Evolutionary conservation across 1,140 invertebrate species (phyloP), one percentile per base, ranked within the genome.

Genomic region (Drosophila tristis): DNA sequence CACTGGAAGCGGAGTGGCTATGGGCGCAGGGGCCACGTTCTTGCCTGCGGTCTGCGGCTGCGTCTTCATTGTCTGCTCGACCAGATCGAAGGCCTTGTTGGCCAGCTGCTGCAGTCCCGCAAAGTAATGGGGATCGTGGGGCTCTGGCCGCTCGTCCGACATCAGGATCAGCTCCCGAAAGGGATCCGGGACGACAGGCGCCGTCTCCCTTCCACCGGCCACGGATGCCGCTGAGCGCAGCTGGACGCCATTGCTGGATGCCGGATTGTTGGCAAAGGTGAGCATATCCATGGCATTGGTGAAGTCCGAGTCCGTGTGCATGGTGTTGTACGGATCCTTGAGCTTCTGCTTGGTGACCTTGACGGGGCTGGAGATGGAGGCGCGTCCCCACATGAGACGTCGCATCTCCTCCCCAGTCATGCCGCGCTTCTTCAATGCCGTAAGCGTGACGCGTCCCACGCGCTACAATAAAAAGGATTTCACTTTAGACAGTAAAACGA

Each of bases 321-420:
- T 31, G 4, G 35, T 39, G 65, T 89, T 87, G 45, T 92, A 91
- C 0, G 91, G 91, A 73, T 92, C 91, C 68, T 90, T 91, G 0
- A 90, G 71, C 65, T 92, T 92, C 67, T 94, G 94, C 63, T 93
- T 91, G 13, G 94, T 92, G 5, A 93, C 92, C 92, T 96, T 96
- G 11, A 96, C 95, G 6, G 97, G 97, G 25, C 96, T 97, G n/a
- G 96, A 96, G 60, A 97, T 96, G 2, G 96, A 97, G 31, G 95
- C 95, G 16, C 96, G 93, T 35, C 96, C 97, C 97, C 97, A 98
- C 96, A 98, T 98, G 26, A 98, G 93, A 44, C 95, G 93, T 2
- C 97, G 92, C 91, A 98, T 93, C 91, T 97, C 95, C 92, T 98
- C 97, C 8, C 97, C 97, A 23, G 96, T 97, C 93, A 98, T 96